Percentiles rank a stretch among this genome's conserved stretches.
phyloP scores from a whole-genome alignment of 2,113 vertebrate species.

The Indri indri region DNA sequence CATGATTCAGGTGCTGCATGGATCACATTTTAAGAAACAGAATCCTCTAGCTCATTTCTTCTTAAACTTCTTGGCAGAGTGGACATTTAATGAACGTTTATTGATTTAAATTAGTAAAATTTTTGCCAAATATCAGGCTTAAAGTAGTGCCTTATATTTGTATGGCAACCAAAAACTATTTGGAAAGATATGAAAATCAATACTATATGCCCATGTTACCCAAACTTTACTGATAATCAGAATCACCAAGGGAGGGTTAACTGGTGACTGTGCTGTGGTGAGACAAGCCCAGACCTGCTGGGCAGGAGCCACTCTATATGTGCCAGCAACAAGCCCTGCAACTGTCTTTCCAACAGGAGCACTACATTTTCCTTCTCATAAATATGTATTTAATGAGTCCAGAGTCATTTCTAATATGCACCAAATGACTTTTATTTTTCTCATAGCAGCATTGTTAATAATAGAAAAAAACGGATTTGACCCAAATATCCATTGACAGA shows the following conservation, averaged over 20 bases:
- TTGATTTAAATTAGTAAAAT: conserved; percentile 11
- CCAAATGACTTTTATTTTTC: neutral
- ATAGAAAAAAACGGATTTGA: neutral
- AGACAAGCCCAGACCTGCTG: neutral
- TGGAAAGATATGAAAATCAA: neutral
- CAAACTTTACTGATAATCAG: neutral
- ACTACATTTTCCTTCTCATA: neutral
- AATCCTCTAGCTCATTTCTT: neutral
- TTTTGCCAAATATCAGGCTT: neutral
- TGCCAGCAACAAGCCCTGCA: neutral
- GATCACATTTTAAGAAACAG: neutral
- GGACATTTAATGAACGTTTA: neutral
- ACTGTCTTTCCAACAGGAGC: neutral
- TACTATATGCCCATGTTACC: neutral
- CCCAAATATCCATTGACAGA: neutral
- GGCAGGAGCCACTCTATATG: neutral
- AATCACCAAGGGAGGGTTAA: neutral
- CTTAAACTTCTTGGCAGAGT: neutral
- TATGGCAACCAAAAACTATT: neutral
- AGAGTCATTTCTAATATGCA: neutral
- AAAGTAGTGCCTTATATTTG: neutral
- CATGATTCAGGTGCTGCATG: neutral
- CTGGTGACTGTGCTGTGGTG: neutral
- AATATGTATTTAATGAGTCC: neutral
- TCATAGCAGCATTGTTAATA: neutral